Conservation (phyloP, 1,140 invertebrate genomes). For the Apis florea region DNA sequence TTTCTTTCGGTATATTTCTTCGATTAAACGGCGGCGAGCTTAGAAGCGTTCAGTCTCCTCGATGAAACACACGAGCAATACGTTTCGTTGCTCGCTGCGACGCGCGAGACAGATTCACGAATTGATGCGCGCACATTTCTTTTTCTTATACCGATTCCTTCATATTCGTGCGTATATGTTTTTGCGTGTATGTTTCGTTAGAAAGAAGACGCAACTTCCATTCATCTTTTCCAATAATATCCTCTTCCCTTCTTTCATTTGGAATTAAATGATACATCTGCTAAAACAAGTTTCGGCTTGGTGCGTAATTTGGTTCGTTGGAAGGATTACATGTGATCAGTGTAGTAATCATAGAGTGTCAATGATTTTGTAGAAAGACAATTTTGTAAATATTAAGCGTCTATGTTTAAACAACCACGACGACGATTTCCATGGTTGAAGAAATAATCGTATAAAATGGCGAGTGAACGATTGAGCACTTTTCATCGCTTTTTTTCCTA, state of each 20-base stretch:
- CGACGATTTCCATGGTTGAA: background rate
- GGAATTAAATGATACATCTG: background rate
- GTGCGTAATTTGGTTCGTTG: background rate
- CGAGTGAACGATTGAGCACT: background rate
- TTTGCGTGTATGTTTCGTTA: background rate
- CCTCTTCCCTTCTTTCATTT: background rate
- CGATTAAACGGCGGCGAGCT: constrained; percentile 14
- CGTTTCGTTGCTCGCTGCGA: background rate
- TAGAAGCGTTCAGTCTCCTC: constrained; percentile 41
- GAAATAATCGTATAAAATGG: constrained; percentile 11
- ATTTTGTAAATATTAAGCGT: background rate
- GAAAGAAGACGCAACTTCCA: constrained; percentile 27
- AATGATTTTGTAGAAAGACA: background rate
- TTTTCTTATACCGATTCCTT: background rate
- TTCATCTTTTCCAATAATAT: background rate
- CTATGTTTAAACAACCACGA: background rate
- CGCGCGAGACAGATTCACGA: constrained; percentile 15
- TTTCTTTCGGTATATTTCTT: constrained; percentile 10
- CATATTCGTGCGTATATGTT: background rate
- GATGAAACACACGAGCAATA: constrained; percentile 33
- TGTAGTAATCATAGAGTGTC: background rate
- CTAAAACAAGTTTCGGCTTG: background rate
- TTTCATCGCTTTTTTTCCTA: background rate
- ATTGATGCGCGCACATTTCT: constrained; percentile 1
- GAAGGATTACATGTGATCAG: background rate